Evolutionary conservation across 2,888 invertebrate genomes (phyloP).

Genomic region (Steinernema hermaphroditum): DNA sequence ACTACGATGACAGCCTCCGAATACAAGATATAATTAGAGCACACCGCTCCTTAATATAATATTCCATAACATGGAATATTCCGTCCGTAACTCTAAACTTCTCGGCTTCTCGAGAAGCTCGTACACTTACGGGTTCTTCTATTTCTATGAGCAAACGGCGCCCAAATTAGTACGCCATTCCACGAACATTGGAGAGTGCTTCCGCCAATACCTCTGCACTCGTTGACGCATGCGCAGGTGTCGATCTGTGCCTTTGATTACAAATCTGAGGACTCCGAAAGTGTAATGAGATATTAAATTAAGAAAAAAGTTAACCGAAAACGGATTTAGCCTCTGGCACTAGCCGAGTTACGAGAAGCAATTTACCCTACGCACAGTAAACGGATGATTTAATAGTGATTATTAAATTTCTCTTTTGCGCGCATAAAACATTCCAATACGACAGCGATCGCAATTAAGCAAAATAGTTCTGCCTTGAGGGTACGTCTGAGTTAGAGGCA

Average conservation of each 20-base stretch:
- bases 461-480: constrained; percentile 12
- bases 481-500: constrained; percentile 3
- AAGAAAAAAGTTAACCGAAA: not conserved
- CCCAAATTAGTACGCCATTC: not conserved
- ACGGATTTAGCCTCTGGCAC: not conserved
- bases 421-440: constrained; percentile 22
- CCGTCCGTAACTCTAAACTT: not conserved
- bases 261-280: not conserved
- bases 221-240: not conserved
- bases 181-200: not conserved
- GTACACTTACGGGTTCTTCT: not conserved
- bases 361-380: constrained; percentile 28
- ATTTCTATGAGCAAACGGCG: not conserved
- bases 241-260: not conserved
- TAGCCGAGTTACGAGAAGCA: not conserved
- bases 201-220: not conserved
- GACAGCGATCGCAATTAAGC: constrained; percentile 10
- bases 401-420: constrained; percentile 9
- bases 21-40: not conserved
- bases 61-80: constrained; percentile 25
- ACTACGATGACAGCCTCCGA: not conserved
- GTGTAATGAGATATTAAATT: not conserved
- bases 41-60: not conserved
- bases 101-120: not conserved
- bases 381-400: constrained; percentile 12